phyloP scores from a whole-genome alignment of 2,888 invertebrate species.

The Cabera pusaria region DNA sequence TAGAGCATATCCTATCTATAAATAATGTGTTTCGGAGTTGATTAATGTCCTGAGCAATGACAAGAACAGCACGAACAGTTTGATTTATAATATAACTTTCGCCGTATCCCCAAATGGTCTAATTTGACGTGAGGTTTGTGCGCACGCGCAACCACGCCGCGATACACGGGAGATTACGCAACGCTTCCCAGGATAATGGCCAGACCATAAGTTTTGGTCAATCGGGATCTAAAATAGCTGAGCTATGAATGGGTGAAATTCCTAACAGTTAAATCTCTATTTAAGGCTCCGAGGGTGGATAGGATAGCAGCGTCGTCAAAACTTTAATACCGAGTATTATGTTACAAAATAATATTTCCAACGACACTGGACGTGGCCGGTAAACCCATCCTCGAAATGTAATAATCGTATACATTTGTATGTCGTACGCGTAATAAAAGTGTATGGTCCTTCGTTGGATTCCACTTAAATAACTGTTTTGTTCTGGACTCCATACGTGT shows the following conservation, averaged over 20 bases:
- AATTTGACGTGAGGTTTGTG: constrained; percentile 56
- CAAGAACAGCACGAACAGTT: constrained; percentile 52
- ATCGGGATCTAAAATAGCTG: constrained; percentile 33
- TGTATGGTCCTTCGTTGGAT: constrained; percentile 19
- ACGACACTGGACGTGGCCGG: constrained; percentile 15
- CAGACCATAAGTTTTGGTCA: constrained; percentile 22
- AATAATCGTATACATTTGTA: constrained; percentile 22
- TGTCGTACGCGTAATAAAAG: constrained; percentile 20
- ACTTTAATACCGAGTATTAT: constrained; percentile 17
- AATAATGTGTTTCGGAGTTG: constrained; percentile 42
- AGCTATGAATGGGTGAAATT: constrained; percentile 52
- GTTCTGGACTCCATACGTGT: constrained; percentile 3
- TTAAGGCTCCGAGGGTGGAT: constrained; percentile 33
- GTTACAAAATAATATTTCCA: constrained; percentile 24
- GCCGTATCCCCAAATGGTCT: constrained; percentile 63
- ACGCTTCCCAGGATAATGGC: constrained; percentile 28
- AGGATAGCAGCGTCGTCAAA: constrained; percentile 15
- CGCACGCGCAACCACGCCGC: constrained; percentile 39
- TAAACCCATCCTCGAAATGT: constrained; percentile 16
- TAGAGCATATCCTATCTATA: constrained; percentile 31
- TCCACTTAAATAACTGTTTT: constrained; percentile 13
- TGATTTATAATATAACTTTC: constrained; percentile 72
- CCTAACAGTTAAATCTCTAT: constrained; percentile 50
- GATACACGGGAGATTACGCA: constrained; percentile 35
- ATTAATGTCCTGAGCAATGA: constrained; percentile 53